Evolutionary conservation across 2,797 vertebrate species (phyloP).

Genomic region (Myotis planiceps): DNA sequence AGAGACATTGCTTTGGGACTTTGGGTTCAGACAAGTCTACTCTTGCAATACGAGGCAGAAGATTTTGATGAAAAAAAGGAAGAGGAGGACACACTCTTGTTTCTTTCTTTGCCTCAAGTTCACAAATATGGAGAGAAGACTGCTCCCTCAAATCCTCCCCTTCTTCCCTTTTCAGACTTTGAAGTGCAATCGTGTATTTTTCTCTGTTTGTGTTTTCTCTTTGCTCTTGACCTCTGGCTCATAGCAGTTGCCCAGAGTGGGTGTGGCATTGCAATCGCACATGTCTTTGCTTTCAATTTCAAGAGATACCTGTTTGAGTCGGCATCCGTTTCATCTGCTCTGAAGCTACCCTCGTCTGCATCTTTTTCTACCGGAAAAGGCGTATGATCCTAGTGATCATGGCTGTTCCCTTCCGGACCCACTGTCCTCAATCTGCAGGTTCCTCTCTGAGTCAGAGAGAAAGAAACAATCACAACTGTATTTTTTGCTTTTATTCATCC

Average conservation of each 20-base stretch:
- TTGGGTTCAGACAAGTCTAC: neutral
- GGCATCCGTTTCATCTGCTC: neutral
- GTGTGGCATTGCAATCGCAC: rapidly evolving
- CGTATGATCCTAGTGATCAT: neutral
- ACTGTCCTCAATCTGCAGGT: neutral
- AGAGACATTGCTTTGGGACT: neutral
- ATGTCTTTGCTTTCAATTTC: neutral
- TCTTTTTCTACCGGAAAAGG: neutral
- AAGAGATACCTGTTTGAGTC: neutral
- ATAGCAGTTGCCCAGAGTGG: neutral
- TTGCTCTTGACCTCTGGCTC: neutral
- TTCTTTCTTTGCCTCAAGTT: neutral
- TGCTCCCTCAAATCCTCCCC: neutral
- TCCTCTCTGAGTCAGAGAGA: neutral
- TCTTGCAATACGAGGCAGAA: neutral
- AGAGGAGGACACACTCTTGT: neutral
- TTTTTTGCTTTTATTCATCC: neutral
- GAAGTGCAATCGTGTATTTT: neutral
- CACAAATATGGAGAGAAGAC: neutral
- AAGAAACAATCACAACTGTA: neutral
- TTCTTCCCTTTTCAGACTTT: neutral
- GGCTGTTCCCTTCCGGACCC: neutral
- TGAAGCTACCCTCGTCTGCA: neutral
- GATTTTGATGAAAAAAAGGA: neutral
- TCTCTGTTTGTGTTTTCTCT: neutral